Evolutionary conservation across 2,113 vertebrate genomes (phyloP).

Genomic region (Chaetodon trifascialis): DNA sequence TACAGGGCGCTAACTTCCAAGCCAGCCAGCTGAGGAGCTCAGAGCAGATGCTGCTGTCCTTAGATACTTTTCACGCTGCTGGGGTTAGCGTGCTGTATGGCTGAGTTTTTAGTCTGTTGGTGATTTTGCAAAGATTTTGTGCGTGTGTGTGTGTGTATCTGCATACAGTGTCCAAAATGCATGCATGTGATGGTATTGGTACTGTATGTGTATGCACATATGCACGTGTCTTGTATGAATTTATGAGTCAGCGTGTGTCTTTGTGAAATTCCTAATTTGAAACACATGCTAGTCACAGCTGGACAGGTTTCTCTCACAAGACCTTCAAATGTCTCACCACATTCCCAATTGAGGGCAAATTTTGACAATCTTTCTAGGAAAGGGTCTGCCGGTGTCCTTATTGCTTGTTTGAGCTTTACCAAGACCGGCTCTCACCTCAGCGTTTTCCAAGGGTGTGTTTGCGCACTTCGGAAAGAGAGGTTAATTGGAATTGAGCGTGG

Average conservation of each 20-base stretch:
- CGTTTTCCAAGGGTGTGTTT: constrained; percentile 61
- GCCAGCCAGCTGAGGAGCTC: constrained; percentile 64
- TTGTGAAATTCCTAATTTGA: constrained; percentile 74
- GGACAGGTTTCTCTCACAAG: constrained; percentile 71
- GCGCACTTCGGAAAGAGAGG: constrained; percentile 58
- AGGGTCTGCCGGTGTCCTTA: constrained; percentile 21
- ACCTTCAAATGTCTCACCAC: constrained; percentile 77
- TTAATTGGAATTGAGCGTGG: constrained; percentile 79
- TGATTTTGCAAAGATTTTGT: neutral
- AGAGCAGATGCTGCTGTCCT: constrained; percentile 78
- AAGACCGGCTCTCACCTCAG: constrained; percentile 52
- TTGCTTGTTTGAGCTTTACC: constrained; percentile 52
- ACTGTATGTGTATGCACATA: constrained; percentile 19
- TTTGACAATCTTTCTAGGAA: constrained; percentile 67
- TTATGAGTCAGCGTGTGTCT: constrained; percentile 57
- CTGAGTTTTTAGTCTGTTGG: neutral
- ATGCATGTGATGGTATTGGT: constrained; percentile 1
- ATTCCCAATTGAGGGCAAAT: constrained; percentile 66
- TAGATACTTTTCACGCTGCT: constrained; percentile 5
- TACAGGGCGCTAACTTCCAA: constrained; percentile 73
- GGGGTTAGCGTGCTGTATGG: neutral
- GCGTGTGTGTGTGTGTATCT: neutral
- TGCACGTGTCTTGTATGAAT: constrained; percentile 38
- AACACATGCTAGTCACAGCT: constrained; percentile 80
- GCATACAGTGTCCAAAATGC: neutral